These are phyloP conservation scores for Hypolimnas misippus DNA, from an alignment of 2,888 invertebrate species.

Conservation along the genomic window DNA sequence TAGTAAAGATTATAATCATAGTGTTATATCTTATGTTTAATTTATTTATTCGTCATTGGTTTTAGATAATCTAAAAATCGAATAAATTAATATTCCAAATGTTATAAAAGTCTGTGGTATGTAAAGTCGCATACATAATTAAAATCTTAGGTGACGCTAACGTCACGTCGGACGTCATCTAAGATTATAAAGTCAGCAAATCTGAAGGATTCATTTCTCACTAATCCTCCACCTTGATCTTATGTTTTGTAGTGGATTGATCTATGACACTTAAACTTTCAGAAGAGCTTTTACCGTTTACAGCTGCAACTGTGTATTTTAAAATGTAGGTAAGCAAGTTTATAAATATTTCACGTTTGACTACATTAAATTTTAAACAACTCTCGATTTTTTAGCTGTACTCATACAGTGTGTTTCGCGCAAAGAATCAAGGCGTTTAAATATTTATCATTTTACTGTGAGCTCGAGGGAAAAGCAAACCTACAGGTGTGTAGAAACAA, in stretches of 20 bases:
- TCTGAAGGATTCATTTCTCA: not conserved
- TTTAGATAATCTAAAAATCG: too few relatives aligned
- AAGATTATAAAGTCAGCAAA: constrained; percentile 5
- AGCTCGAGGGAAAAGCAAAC: constrained; percentile 42
- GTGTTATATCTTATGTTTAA: too few relatives aligned
- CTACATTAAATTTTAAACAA: constrained; percentile 6
- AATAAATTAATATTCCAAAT: not conserved
- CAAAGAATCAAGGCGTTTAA: constrained; percentile 46
- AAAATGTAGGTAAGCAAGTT: constrained; percentile 3
- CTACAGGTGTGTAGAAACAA: constrained; percentile 25
- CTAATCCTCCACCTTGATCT: not conserved
- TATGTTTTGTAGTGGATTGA: not conserved
- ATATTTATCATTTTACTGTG: constrained; percentile 53
- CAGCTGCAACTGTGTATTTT: not conserved
- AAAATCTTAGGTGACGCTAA: not conserved
- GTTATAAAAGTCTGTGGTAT: not conserved
- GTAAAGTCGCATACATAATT: not conserved
- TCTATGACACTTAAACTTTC: not conserved
- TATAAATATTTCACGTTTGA: constrained; percentile 3
- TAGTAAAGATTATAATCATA: too few relatives aligned
- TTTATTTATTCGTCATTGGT: too few relatives aligned
- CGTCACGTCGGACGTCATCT: too few relatives aligned
- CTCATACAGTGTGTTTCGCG: constrained; percentile 42
- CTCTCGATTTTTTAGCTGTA: constrained; percentile 12
- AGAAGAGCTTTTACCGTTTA: not conserved